phyloP scores from a whole-genome alignment of 2,113 vertebrate genomes.

The Actenoides hombroni region DNA sequence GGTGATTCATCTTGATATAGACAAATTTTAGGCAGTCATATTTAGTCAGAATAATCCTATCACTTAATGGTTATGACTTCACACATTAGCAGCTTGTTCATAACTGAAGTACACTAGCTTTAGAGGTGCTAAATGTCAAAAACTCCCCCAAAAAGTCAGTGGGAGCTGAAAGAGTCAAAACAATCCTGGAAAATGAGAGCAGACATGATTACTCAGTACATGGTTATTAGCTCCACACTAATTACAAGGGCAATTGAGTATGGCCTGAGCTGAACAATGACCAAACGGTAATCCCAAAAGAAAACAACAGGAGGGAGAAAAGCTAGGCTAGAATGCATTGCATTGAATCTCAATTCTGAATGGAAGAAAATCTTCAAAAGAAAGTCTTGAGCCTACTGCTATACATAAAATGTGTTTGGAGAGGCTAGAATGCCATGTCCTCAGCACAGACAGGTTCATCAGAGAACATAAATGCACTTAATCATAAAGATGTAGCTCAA shows the following conservation, averaged over 20 bases:
- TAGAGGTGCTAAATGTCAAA: background rate
- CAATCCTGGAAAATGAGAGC: background rate
- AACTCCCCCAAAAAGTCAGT: background rate
- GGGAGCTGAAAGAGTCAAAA: background rate
- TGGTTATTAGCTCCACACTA: slow-evolving; percentile 40
- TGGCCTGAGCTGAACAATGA: slow-evolving; percentile 4
- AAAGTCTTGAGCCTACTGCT: background rate
- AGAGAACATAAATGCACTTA: background rate
- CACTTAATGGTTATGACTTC: background rate
- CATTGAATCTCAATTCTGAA: slow-evolving; percentile 7
- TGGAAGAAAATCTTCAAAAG: slow-evolving; percentile 44
- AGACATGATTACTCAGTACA: background rate
- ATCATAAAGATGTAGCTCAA: background rate
- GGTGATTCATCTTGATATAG: background rate
- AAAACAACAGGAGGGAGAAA: slow-evolving; percentile 51
- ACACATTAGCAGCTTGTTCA: background rate
- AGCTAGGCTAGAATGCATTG: slow-evolving; percentile 30
- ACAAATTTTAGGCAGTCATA: background rate
- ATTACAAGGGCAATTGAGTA: slow-evolving; percentile 48
- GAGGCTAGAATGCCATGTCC: background rate
- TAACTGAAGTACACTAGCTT: background rate
- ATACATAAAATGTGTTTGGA: background rate
- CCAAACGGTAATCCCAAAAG: slow-evolving; percentile 47
- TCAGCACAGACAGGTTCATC: background rate
- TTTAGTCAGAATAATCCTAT: background rate